These are phyloP conservation scores for Zoanthus sansibaricus DNA, from an alignment of 92 coral and sea anemone species.

Conservation along the genomic window DNA sequence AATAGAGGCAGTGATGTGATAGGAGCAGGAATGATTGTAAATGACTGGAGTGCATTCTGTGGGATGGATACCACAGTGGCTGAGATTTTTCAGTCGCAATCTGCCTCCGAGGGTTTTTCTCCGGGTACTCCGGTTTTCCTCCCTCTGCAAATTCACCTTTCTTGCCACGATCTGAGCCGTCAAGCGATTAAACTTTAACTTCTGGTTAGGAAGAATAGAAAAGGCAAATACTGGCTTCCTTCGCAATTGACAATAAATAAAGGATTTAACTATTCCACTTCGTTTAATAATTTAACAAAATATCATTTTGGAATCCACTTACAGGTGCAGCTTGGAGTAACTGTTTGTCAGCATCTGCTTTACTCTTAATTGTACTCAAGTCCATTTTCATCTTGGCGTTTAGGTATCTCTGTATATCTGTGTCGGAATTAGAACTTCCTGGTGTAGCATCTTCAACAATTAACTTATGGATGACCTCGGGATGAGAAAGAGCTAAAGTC, in stretches of 20 bases:
- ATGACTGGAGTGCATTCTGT: constrained; percentile 99
- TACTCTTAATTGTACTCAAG: constrained; percentile 66
- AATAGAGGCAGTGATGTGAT: constrained; percentile 99
- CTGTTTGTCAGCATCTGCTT: constrained; percentile 84
- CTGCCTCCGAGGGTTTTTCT: no score
- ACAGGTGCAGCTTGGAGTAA: constrained; percentile 77
- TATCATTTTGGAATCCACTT: constrained; percentile 15
- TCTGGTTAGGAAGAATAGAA: no score
- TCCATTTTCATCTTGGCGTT: constrained; percentile 81
- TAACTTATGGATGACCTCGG: constrained; percentile 78
- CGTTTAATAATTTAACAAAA: background rate
- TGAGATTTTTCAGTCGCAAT: no score
- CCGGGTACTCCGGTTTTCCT: no score
- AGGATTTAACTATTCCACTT: background rate
- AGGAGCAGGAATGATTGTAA: constrained; percentile 98
- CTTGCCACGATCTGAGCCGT: no score
- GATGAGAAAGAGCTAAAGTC: constrained; percentile 84
- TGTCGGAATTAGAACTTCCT: constrained; percentile 58
- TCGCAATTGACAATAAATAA: background rate
- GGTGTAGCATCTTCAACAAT: constrained; percentile 87
- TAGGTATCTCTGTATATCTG: constrained; percentile 79
- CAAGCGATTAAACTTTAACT: no score
- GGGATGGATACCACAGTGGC: constrained; percentile 93
- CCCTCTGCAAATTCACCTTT: no score
- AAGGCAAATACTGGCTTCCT: no score